Evolutionary conservation across 2,797 vertebrate species (phyloP).

Genomic region (Lithobates sylvaticus): DNA sequence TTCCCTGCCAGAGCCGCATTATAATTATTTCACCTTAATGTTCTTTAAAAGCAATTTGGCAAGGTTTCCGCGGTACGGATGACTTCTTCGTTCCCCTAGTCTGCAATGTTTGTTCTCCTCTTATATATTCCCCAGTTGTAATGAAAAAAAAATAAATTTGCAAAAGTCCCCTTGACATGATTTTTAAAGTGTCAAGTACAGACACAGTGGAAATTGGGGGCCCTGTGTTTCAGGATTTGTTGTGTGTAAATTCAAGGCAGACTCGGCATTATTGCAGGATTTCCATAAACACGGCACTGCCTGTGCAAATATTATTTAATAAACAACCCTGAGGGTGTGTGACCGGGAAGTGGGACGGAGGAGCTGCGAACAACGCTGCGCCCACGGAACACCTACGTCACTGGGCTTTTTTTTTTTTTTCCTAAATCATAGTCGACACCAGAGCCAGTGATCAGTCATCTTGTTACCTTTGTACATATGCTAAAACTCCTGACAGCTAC

Average conservation of each 20-base stretch:
- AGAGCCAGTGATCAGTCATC: conserved; percentile 30
- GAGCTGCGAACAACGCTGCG: not conserved
- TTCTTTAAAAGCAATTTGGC: conserved; percentile 9
- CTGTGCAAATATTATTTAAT: not conserved
- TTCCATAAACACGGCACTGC: too few relatives aligned
- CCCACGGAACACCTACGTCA: not conserved
- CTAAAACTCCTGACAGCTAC: conserved; percentile 38
- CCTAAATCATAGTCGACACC: not conserved
- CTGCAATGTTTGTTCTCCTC: not conserved
- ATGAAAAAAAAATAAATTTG: too few relatives aligned
- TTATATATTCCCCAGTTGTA: not conserved
- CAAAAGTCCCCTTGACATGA: too few relatives aligned
- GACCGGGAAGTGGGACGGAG: not conserved
- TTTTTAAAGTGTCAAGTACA: too few relatives aligned
- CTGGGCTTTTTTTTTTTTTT: conserved; percentile 11
- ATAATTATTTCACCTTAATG: not conserved
- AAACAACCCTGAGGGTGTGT: not conserved
- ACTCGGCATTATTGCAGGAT: too few relatives aligned
- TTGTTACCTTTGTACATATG: conserved; percentile 39
- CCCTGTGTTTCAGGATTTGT: too few relatives aligned
- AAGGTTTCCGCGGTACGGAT: not conserved
- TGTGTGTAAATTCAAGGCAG: too few relatives aligned
- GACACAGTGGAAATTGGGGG: too few relatives aligned
- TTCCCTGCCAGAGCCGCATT: conserved; percentile 13
- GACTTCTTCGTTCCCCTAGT: not conserved